Conservation (phyloP, 2,797 vertebrate species). For the Eulemur mongoz region DNA sequence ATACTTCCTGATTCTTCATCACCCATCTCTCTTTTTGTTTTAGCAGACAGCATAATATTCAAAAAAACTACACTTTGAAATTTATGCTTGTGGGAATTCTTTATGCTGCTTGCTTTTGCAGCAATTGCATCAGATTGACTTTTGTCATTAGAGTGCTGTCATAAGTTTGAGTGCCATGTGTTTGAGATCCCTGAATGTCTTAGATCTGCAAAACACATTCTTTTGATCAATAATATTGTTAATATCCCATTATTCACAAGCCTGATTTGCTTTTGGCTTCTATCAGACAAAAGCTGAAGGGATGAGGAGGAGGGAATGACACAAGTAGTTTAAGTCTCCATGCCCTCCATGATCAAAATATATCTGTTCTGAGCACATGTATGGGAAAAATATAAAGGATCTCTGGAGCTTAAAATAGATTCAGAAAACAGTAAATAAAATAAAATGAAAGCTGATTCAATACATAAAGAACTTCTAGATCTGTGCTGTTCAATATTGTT, state of each 20-base stretch:
- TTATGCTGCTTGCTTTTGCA: neutral
- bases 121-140: neutral
- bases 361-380: neutral
- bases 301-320: neutral
- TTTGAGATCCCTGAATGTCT: neutral
- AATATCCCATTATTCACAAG: neutral
- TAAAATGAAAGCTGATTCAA: neutral
- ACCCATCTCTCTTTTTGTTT: neutral
- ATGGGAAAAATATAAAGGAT: neutral
- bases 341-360: neutral
- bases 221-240: neutral
- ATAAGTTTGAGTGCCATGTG: neutral
- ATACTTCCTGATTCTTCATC: neutral
- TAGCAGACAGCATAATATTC: neutral
- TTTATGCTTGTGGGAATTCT: neutral
- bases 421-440: neutral
- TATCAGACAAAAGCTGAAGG: neutral
- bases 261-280: neutral
- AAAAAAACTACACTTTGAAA: neutral
- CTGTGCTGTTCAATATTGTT: neutral
- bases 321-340: neutral
- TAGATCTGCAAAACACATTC: neutral
- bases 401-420: neutral
- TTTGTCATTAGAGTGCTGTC: neutral
- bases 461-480: neutral